These are phyloP conservation scores for Wiebesia pumilae DNA, from an alignment of 1,140 invertebrate species.

Conservation along the genomic window DNA sequence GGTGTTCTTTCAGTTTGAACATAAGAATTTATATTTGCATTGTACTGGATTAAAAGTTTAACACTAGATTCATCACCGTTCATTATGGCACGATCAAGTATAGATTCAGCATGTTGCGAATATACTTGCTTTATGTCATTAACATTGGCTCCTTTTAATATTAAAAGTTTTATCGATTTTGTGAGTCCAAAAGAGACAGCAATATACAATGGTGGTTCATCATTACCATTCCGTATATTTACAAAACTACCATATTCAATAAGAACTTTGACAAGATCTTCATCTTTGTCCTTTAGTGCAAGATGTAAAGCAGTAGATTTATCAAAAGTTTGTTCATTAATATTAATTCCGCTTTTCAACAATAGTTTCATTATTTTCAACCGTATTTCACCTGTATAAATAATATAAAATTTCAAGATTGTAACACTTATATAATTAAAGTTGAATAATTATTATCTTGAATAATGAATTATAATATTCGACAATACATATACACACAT, in stretches of 20 bases:
- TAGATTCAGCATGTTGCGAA: neutral
- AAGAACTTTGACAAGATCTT: neutral
- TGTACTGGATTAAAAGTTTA: neutral
- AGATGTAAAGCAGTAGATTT: neutral
- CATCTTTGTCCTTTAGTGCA: conserved; percentile 11
- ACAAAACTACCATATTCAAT: neutral
- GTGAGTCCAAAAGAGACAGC: neutral
- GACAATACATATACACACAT: neutral
- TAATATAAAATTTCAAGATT: neutral
- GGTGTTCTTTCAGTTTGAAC: neutral
- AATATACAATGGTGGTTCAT: neutral
- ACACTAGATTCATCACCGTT: neutral
- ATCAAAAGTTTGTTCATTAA: neutral
- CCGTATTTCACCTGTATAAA: neutral
- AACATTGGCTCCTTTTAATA: neutral
- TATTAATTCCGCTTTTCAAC: neutral
- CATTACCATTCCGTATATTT: neutral
- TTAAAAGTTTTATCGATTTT: neutral
- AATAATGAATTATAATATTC: neutral
- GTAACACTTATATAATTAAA: too few relatives aligned
- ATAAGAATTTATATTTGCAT: neutral
- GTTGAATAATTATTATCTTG: neutral
- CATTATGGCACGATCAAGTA: neutral
- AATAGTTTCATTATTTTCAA: neutral
- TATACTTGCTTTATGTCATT: neutral